Base-by-base conservation (phyloP, 2,113 vertebrate species). In the Poecilia latipinna region DNA sequence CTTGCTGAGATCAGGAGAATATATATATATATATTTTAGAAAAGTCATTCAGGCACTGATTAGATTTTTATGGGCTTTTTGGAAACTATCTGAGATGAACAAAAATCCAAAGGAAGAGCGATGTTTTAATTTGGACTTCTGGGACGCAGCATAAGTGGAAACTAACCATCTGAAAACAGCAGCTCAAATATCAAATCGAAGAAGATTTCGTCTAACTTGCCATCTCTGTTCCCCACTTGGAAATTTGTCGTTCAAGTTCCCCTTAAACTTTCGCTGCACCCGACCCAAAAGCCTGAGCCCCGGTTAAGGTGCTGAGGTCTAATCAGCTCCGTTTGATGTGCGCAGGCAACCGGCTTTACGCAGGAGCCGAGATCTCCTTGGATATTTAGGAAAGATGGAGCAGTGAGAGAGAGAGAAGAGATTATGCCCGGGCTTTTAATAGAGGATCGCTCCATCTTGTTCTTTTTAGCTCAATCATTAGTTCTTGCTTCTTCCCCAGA, bases 381-480 rank as follows among this genome's bases (percentile, higher is more conserved):
- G 90, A 91, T 86, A 89, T 88, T 85, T 86, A 85, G 78, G 79
- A 65, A 67, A 79, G 79, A 70, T 72, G 65, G 78, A 82, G 68
- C 79, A 79, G 80, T n/a, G 65, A 67, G 37, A 13, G 44, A 26
- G 44, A 82, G 71, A 79, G 90, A 82, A 73, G 82, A 90, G 90
- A 93, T 93, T 91, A 91, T 82, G 74, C 75, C 86, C 68, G 68
- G 80, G 89, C 91, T 92, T 92, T 92, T 90, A 90, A 89, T 90
- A 91, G 91, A 91, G 84, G 83, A 92, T 91, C 91, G 77, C 89
- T 93, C 89, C 86, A 85, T 90, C 92, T 91, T 90, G 83, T 91
- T 81, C 89, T 89, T 89, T 91, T 93, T 91, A 92, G 88, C 90
- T 88, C 85, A 79, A 85, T 92, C 90, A 89, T 91, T 92, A 93